Conservation (phyloP, 2,113 vertebrate genomes). For the Sciurus niger region DNA sequence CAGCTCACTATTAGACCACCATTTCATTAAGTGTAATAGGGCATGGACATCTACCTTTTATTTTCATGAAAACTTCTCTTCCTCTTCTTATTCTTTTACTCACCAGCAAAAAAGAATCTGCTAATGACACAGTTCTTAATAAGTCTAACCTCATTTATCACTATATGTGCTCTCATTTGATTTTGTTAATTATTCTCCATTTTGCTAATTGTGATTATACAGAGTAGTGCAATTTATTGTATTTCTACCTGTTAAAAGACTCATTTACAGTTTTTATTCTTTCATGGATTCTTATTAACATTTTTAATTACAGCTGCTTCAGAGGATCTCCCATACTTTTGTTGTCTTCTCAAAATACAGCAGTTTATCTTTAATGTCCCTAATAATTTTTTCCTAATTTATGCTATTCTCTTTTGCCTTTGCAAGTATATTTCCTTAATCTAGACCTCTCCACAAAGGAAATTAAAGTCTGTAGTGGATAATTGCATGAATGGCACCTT, state of each 20-base stretch:
- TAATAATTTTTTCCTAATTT: too few species aligned
- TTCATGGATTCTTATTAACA: conserved; percentile 75
- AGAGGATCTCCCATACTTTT: too few species aligned
- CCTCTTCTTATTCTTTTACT: not conserved
- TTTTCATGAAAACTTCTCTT: conserved; percentile 46
- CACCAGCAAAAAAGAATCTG: not conserved
- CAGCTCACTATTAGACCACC: not conserved
- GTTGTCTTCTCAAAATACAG: too few species aligned
- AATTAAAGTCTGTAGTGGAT: too few species aligned
- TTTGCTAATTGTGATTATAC: conserved; percentile 75
- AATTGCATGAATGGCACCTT: conserved; percentile 61
- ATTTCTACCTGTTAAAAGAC: conserved; percentile 76
- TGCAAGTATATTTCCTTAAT: too few species aligned
- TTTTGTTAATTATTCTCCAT: conserved; percentile 80
- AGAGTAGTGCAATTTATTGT: conserved; percentile 67
- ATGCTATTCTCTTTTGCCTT: too few species aligned
- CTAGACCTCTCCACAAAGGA: too few species aligned
- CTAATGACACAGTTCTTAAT: conserved; percentile 65
- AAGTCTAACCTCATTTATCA: conserved; percentile 71
- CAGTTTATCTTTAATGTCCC: too few species aligned
- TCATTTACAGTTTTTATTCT: conserved; percentile 72
- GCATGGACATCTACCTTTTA: not conserved
- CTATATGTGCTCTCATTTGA: conserved; percentile 61
- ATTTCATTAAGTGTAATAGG: conserved; percentile 19
- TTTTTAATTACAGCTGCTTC: too few species aligned